Evolutionary conservation across 2,113 vertebrate species (phyloP).

Genomic region (Charadrius vociferus): DNA sequence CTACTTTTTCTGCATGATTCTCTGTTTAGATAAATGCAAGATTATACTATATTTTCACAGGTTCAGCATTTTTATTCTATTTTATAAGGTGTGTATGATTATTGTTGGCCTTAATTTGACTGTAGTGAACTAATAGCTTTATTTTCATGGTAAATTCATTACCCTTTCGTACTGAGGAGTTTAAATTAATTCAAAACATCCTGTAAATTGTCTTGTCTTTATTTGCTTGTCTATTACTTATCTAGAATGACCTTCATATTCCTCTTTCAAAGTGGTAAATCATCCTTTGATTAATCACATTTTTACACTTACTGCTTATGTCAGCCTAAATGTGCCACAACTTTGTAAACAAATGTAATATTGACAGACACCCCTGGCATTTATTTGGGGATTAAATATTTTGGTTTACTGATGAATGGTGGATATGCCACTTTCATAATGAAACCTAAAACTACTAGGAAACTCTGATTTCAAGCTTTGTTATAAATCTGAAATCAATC

Average conservation of each 20-base stretch:
- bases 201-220: not conserved
- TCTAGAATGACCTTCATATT: not conserved
- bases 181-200: slow-evolving; percentile 9
- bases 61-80: not conserved
- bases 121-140: not conserved
- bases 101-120: not conserved
- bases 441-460: not conserved
- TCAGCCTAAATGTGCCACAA: not conserved
- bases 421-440: not conserved
- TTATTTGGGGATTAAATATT: slow-evolving; percentile 8
- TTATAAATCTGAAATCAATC: not conserved
- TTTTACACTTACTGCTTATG: slow-evolving; percentile 3
- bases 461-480: not conserved
- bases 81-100: not conserved
- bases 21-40: not conserved
- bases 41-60: not conserved
- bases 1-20: not conserved
- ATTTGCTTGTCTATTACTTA: slow-evolving; percentile 14
- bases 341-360: not conserved
- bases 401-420: not conserved
- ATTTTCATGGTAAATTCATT: slow-evolving; percentile 16
- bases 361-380: not conserved
- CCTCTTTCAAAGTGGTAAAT: not conserved
- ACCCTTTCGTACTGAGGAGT: not conserved
- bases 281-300: slow-evolving; percentile 23